Evolutionary conservation across 2,113 vertebrate species (phyloP).

Genomic region (Seriola dumerili): DNA sequence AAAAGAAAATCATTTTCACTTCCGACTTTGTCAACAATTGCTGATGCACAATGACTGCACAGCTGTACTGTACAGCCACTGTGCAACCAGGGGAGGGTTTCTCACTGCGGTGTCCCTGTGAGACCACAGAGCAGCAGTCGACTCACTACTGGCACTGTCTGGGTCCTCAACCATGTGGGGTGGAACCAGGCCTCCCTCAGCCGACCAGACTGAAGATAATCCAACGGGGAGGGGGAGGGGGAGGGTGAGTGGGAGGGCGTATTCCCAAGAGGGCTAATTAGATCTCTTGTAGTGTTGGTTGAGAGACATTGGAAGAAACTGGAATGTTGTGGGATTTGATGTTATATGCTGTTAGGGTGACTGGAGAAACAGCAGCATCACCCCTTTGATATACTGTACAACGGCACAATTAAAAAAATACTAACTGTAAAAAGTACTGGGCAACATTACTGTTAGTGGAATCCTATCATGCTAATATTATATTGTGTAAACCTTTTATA

Average conservation of each 20-base stretch:
- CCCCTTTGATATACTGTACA: slow-evolving; percentile 19
- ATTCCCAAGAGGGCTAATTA: slow-evolving; percentile 68
- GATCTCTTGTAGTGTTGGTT: slow-evolving; percentile 40
- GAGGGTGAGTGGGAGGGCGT: slow-evolving; percentile 8
- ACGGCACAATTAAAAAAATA: neutral
- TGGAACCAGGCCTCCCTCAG: slow-evolving; percentile 26
- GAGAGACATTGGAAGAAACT: slow-evolving; percentile 25
- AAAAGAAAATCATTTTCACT: slow-evolving; percentile 15
- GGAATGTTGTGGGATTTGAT: slow-evolving; percentile 37
- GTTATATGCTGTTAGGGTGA: slow-evolving; percentile 16
- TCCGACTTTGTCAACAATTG: slow-evolving; percentile 15
- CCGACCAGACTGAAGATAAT: slow-evolving; percentile 51
- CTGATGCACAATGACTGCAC: slow-evolving; percentile 7
- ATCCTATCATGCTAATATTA: neutral
- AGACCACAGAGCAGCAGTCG: slow-evolving; percentile 1
- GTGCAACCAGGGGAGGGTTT: neutral
- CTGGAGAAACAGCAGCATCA: neutral
- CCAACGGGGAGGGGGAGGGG: slow-evolving; percentile 9
- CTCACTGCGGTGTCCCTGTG: neutral
- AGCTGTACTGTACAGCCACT: slow-evolving; percentile 5
- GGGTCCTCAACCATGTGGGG: slow-evolving; percentile 12
- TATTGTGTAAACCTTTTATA: neutral
- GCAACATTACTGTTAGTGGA: neutral
- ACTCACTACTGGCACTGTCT: neutral
- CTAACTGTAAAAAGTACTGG: neutral